Percentiles rank a stretch among this genome's conserved stretches.
phyloP scores from a whole-genome alignment of 2,888 invertebrate species.

The Leptodirus hochenwartii region DNA sequence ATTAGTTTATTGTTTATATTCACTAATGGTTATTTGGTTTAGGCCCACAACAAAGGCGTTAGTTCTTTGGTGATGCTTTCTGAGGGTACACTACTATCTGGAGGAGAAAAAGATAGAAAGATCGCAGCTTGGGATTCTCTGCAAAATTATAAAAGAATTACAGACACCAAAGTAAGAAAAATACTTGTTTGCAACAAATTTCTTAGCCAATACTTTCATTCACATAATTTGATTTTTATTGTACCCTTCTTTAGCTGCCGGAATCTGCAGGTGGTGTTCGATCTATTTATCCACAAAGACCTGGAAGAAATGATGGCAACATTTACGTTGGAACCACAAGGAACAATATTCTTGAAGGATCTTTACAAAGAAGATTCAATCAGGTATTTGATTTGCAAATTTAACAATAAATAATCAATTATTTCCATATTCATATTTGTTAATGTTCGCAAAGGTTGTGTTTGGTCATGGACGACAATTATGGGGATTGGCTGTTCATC shows the following conservation, averaged over 20 bases:
- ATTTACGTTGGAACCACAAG: slow-evolving; percentile 81
- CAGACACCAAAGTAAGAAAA: slow-evolving; percentile 58
- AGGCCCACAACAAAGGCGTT: slow-evolving; percentile 74
- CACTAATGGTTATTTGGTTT: too few species aligned
- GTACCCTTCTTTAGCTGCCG: slow-evolving; percentile 41
- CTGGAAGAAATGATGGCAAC: slow-evolving; percentile 75
- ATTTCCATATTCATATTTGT: slow-evolving; percentile 5
- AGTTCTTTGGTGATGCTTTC: slow-evolving; percentile 75
- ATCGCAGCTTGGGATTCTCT: slow-evolving; percentile 86
- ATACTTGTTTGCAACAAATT: not conserved
- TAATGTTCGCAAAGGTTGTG: slow-evolving; percentile 50
- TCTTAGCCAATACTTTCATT: not conserved
- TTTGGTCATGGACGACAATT: slow-evolving; percentile 80
- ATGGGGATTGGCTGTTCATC: slow-evolving; percentile 77
- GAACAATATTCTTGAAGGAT: slow-evolving; percentile 81
- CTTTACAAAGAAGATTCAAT: slow-evolving; percentile 73
- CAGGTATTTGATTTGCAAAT: slow-evolving; percentile 29
- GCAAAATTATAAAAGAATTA: slow-evolving; percentile 77
- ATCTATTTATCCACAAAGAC: slow-evolving; percentile 74
- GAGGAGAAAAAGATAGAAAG: slow-evolving; percentile 77
- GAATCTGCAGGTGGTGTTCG: slow-evolving; percentile 78
- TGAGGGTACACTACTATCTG: slow-evolving; percentile 78
- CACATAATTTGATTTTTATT: slow-evolving; percentile 3
- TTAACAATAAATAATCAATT: not conserved
- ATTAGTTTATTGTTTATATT: not conserved